Evolutionary conservation across 2,888 invertebrate species (phyloP), one percentile per base, ranked within the genome.

Genomic region (Leptogaster cylindrica): DNA sequence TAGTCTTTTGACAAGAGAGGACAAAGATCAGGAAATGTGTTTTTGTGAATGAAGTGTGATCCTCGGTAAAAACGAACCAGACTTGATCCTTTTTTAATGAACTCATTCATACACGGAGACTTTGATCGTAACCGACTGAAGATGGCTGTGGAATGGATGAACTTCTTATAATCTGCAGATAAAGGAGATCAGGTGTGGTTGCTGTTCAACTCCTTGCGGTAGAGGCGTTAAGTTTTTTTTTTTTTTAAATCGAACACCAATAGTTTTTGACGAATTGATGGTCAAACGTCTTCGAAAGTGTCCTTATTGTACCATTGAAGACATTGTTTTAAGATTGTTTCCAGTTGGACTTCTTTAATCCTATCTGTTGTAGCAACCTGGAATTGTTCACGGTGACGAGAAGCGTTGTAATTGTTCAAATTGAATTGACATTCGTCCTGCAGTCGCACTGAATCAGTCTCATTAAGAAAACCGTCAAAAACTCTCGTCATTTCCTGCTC

Each of bases 1-100:
- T 36, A n/a, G 31, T 20, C 41, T 41, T 69, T 50, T 66, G 50
- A 23, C 52, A 12, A 63, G n/a, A 14, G 14, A 23, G 27, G 14
- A 69, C 69, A 69, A 69, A 55, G 67, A 69, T 65, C 69, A 69
- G 69, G 69, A 69, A 69, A 67, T 67, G 36, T 52, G 12, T 52
- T 65, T 69, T 69, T 64, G 44, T 67, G 66, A 69, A 69, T 69
- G 69, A 52, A 50, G 28, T 52, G 41, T 18, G 52, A 66, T 66
- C 52, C 44, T 25, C 16, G 44, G 44, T 28, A 28, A 61, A 61
- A 44, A 61, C 28, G 23, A 14, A 55, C 31, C 14, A 58, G 55
- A 25, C 16, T 58, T 65, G 68, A 52, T 65, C 50, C 61, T 46
- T 65, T 65, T 65, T 68, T 68, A 68, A 68, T 68, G 58, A 68